phyloP scores from a whole-genome alignment of 2,888 invertebrate species.

The Hybos culiciformis region DNA sequence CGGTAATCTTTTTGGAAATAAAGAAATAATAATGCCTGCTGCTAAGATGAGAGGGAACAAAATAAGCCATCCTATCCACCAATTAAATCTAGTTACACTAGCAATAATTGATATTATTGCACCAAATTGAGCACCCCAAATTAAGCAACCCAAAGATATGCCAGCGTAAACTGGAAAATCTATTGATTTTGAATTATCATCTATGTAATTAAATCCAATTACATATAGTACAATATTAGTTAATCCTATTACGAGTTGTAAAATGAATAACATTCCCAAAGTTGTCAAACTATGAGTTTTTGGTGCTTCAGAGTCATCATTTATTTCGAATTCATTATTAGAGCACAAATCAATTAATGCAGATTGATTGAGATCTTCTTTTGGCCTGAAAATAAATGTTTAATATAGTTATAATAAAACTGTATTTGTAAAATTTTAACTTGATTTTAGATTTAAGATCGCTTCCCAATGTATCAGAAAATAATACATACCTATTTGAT shows the following conservation, averaged over 20 bases:
- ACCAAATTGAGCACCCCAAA: slow-evolving; percentile 33
- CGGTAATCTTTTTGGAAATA: slow-evolving; percentile 43
- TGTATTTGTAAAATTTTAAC: too few species aligned
- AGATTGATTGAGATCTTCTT: slow-evolving; percentile 1
- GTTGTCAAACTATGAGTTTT: slow-evolving; percentile 26
- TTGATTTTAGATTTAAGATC: too few species aligned
- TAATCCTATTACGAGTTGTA: slow-evolving; percentile 38
- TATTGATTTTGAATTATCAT: slow-evolving; percentile 43
- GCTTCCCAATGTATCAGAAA: too few species aligned
- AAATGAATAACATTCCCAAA: slow-evolving; percentile 35
- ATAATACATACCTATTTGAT: too few species aligned
- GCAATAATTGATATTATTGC: slow-evolving; percentile 29
- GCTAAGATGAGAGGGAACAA: slow-evolving; percentile 36
- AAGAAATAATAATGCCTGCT: slow-evolving; percentile 37
- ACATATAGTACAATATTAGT: slow-evolving; percentile 39
- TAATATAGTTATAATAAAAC: background rate
- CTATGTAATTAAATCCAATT: slow-evolving; percentile 45
- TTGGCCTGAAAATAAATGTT: background rate
- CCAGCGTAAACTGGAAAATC: slow-evolving; percentile 39
- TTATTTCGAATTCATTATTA: slow-evolving; percentile 14
- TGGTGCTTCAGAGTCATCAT: slow-evolving; percentile 20
- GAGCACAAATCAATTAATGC: slow-evolving; percentile 18
- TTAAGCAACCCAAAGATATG: slow-evolving; percentile 26
- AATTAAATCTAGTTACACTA: slow-evolving; percentile 23
- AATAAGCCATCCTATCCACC: slow-evolving; percentile 41